Evolutionary conservation across 2,797 vertebrate genomes (phyloP).

Genomic region (Falco biarmicus): DNA sequence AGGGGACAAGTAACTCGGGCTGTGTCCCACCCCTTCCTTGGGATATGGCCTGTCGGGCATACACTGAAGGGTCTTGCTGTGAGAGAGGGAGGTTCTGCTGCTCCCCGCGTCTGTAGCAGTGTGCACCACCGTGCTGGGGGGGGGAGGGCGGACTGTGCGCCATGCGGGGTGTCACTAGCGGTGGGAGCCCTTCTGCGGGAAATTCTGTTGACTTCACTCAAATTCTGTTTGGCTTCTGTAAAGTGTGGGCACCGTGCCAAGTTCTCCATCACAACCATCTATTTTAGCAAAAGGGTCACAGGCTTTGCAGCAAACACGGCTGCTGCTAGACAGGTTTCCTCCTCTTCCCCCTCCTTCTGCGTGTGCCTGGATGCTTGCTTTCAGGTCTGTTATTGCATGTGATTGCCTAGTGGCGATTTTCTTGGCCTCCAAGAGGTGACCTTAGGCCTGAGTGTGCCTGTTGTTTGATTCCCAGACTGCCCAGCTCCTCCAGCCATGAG

Average conservation of each 20-base stretch:
- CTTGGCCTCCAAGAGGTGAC: constrained; percentile 17
- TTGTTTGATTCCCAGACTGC: neutral
- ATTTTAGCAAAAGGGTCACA: neutral
- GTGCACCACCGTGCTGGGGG: neutral
- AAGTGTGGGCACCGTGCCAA: neutral
- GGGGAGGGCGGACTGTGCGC: neutral
- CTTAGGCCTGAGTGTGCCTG: constrained; percentile 42
- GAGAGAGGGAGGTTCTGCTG: neutral
- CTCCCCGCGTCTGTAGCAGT: fast-evolving
- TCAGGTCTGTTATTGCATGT: constrained; percentile 59
- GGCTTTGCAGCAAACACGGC: neutral
- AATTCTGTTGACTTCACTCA: neutral
- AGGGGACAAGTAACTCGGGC: neutral
- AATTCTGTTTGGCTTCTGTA: neutral
- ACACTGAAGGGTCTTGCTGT: neutral
- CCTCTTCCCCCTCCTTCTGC: neutral
- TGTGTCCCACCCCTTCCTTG: neutral
- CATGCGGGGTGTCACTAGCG: neutral
- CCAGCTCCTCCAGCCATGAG: neutral
- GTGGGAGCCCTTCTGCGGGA: neutral
- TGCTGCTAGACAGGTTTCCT: neutral
- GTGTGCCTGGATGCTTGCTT: constrained; percentile 22
- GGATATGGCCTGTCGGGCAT: neutral
- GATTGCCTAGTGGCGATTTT: neutral
- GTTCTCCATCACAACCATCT: neutral